Evolutionary conservation across 2,888 invertebrate genomes (phyloP).

Genomic region (Cantharis rustica): DNA sequence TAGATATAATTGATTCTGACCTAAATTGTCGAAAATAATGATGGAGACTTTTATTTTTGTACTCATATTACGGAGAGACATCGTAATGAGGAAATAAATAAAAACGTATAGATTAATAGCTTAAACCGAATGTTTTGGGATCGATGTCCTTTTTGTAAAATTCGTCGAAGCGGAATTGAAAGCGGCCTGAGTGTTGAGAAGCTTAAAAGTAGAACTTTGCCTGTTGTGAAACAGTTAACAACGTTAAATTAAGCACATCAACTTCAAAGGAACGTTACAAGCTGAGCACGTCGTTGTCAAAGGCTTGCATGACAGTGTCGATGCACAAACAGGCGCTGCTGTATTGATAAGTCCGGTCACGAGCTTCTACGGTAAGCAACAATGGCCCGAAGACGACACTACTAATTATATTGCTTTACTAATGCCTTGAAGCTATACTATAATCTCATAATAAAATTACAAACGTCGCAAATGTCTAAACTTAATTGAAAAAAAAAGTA

Average conservation of each 20-base stretch:
- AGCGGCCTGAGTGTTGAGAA: background rate
- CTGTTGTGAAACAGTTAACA: slow-evolving; percentile 44
- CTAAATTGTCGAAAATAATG: background rate
- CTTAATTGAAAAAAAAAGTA: background rate
- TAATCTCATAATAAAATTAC: slow-evolving; percentile 9
- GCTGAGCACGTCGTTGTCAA: slow-evolving; percentile 47
- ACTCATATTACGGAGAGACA: background rate
- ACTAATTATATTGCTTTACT: slow-evolving; percentile 53
- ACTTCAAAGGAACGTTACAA: slow-evolving; percentile 50
- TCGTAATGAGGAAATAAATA: background rate
- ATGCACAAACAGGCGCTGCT: slow-evolving; percentile 28
- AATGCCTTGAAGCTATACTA: slow-evolving; percentile 43
- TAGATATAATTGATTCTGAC: slow-evolving; percentile 19
- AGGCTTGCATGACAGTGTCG: slow-evolving; percentile 35
- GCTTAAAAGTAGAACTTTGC: slow-evolving; percentile 23
- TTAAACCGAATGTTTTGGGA: background rate
- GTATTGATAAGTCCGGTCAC: slow-evolving; percentile 48
- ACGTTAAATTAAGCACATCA: slow-evolving; percentile 52
- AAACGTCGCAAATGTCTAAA: background rate
- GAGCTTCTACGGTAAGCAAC: slow-evolving; percentile 53
- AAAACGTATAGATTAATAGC: background rate
- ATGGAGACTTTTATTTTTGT: background rate
- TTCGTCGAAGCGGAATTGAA: slow-evolving; percentile 13
- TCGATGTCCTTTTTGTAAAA: slow-evolving; percentile 18
- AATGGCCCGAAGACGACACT: slow-evolving; percentile 54